These are phyloP conservation scores for Eristalis tenax DNA, from an alignment of 2,888 invertebrate species.

Conservation along the genomic window DNA sequence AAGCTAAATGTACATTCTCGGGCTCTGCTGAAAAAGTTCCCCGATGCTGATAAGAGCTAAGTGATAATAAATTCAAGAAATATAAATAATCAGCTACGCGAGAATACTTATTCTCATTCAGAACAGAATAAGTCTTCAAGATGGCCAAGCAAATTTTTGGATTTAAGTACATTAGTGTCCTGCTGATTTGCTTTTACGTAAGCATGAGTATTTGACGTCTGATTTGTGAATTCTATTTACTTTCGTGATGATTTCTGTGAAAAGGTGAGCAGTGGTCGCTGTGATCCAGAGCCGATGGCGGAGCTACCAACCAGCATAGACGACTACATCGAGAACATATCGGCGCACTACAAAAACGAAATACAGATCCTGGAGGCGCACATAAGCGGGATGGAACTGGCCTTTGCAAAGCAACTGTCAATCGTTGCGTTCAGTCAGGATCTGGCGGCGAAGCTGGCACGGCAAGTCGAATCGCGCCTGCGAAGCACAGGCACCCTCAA, in stretches of 20 bases:
- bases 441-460: slow-evolving; percentile 25
- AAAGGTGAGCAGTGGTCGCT: background rate
- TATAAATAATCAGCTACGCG: background rate
- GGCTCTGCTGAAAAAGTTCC: background rate
- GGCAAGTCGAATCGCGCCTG: slow-evolving; percentile 52
- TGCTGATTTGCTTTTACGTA: background rate
- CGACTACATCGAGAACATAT: slow-evolving; percentile 56
- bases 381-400: slow-evolving; percentile 35
- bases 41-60: background rate
- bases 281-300: background rate
- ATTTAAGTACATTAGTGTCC: background rate
- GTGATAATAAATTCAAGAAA: background rate
- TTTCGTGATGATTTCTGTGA: background rate
- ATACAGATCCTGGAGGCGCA: slow-evolving; percentile 41
- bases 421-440: slow-evolving; percentile 37
- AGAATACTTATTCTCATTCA: background rate
- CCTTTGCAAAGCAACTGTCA: slow-evolving; percentile 25
- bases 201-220: background rate
- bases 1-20: background rate
- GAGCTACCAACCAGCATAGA: slow-evolving; percentile 34
- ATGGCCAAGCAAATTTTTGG: background rate
- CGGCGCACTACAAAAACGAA: slow-evolving; percentile 58
- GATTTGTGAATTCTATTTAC: background rate
- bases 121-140: background rate
- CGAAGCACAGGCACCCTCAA: slow-evolving; percentile 45